phyloP scores from a whole-genome alignment of 1,140 invertebrate genomes.

The Scaptomyza hsui region DNA sequence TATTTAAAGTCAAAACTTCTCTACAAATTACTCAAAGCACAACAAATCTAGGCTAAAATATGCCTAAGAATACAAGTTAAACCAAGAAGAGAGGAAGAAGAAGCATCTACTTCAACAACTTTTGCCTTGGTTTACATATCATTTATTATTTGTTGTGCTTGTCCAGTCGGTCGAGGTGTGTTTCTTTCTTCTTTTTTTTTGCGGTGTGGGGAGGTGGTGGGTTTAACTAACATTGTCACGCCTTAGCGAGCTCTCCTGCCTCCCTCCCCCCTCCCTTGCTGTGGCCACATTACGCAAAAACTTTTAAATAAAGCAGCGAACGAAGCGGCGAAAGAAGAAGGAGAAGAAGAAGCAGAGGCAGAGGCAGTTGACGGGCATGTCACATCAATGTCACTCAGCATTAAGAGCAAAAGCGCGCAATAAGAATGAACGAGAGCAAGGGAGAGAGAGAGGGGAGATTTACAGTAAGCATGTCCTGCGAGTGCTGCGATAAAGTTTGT shows the following conservation, averaged over 20 bases:
- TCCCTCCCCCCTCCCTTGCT: constrained; percentile 6
- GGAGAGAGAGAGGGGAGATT: neutral
- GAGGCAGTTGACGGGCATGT: constrained; percentile 69
- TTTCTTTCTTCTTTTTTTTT: neutral
- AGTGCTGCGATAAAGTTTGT: constrained; percentile 68
- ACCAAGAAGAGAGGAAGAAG: neutral
- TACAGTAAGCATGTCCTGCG: constrained; percentile 62
- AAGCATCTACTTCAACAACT: constrained; percentile 54
- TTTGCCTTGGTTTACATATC: constrained; percentile 80
- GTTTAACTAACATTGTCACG: constrained; percentile 60
- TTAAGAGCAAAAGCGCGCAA: constrained; percentile 51
- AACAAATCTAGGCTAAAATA: constrained; percentile 40
- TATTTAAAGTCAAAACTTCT: constrained; percentile 2
- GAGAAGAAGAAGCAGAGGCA: neutral
- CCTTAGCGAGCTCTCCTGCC: neutral
- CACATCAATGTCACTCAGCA: constrained; percentile 81
- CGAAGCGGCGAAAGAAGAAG: neutral
- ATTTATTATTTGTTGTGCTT: constrained; percentile 73
- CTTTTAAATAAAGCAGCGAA: constrained; percentile 75
- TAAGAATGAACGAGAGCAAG: neutral
- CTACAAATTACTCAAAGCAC: neutral
- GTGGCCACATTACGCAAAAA: constrained; percentile 69
- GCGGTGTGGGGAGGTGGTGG: constrained; percentile 30
- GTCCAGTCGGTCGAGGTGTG: constrained; percentile 45
- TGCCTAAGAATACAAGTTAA: constrained; percentile 20